These are phyloP conservation scores for Phymatocera aterrima DNA, from an alignment of 2,888 invertebrate species.

Conservation along the genomic window DNA sequence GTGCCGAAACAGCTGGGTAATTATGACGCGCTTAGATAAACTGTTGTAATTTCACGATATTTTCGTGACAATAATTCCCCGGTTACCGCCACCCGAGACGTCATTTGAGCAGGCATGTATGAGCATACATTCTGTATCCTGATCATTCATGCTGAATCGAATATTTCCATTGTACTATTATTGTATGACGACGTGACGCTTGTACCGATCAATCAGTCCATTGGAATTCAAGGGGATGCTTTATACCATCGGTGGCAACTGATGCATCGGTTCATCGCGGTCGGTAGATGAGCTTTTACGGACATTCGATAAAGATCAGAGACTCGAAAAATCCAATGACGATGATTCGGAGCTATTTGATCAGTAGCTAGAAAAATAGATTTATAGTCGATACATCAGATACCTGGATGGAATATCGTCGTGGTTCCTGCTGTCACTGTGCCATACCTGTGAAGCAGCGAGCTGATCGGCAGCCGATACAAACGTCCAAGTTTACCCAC, in stretches of 20 bases:
- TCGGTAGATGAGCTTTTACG: conserved; percentile 4
- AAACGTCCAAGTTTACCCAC: not conserved
- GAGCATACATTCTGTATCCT: no score
- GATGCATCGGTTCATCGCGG: not conserved
- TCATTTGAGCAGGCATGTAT: no score
- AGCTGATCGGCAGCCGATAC: conserved; percentile 21
- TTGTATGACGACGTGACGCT: no score
- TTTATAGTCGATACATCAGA: not conserved
- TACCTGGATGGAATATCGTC: not conserved
- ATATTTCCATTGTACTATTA: no score
- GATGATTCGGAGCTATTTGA: not conserved
- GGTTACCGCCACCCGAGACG: no score
- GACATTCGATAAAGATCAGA: conserved; percentile 8
- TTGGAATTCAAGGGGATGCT: not conserved
- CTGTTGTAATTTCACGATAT: no score
- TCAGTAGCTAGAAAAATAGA: not conserved
- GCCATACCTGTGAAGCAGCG: not conserved
- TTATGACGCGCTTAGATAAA: no score
- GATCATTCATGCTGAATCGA: no score
- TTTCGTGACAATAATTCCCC: no score
- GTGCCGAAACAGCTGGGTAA: no score
- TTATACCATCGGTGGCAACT: conserved; percentile 4
- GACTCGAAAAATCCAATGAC: not conserved
- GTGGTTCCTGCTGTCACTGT: not conserved
- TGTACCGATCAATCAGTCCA: no score